These are phyloP conservation scores for Sinella curviseta DNA, from an alignment of 1,140 invertebrate genomes.

Conservation along the genomic window DNA sequence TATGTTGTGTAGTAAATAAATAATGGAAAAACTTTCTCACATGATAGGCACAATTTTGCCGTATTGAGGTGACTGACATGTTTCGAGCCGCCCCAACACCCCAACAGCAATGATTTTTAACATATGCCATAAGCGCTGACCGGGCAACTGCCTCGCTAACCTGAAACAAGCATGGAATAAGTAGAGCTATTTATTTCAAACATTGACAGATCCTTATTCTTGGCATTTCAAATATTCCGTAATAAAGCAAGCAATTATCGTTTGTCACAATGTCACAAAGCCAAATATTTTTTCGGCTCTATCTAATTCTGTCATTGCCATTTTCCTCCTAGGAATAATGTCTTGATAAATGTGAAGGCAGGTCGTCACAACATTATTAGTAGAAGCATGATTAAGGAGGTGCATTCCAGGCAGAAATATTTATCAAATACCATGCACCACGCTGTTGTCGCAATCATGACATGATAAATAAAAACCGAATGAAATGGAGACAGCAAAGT, in stretches of 20 bases:
- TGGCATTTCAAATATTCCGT: conserved; percentile 37
- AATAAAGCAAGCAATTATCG: no score
- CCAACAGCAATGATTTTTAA: conserved; percentile 62
- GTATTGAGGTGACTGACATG: conserved; percentile 59
- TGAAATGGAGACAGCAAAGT: no score
- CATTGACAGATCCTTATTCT: conserved; percentile 38
- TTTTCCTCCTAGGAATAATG: no score
- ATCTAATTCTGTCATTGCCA: no score
- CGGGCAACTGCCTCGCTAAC: conserved; percentile 59
- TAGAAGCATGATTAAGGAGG: no score
- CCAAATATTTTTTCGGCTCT: no score
- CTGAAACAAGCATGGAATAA: conserved; percentile 38
- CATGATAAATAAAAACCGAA: neutral
- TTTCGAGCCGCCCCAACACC: conserved; percentile 58
- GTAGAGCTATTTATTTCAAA: conserved; percentile 29
- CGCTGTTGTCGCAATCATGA: neutral
- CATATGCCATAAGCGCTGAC: conserved; percentile 57
- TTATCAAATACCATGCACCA: conserved; percentile 31
- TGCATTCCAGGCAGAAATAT: no score
- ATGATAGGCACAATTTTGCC: conserved; percentile 60
- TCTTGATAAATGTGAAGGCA: no score
- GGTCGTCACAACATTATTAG: no score
- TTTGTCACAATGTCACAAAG: no score
- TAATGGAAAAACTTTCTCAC: conserved; percentile 52
- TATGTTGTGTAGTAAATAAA: neutral